Evolutionary conservation across 2,888 invertebrate species (phyloP).

Genomic region (Sinopyrophorus schimmeli): DNA sequence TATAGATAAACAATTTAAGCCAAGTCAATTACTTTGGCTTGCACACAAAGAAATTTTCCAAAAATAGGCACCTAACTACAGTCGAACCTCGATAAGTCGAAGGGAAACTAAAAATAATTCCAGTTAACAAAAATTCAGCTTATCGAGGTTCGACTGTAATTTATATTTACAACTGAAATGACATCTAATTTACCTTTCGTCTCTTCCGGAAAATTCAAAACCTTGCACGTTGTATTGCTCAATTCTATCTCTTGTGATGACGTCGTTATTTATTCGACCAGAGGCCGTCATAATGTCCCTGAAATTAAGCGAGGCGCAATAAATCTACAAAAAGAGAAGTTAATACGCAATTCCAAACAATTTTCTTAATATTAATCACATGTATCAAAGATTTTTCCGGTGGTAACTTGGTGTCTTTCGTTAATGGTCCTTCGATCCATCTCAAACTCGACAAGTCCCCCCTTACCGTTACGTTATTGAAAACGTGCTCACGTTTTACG

Average conservation of each 20-base stretch:
- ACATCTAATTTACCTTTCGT: conserved; percentile 36
- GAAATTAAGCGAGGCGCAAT: conserved; percentile 87
- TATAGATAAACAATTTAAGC: no score
- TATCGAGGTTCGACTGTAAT: not conserved
- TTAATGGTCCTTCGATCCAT: conserved; percentile 75
- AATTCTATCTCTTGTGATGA: conserved; percentile 66
- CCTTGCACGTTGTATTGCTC: conserved; percentile 61
- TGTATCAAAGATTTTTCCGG: conserved; percentile 33
- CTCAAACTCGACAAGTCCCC: conserved; percentile 85
- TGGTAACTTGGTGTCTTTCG: conserved; percentile 27
- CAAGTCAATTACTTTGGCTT: no score
- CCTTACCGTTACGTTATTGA: conserved; percentile 72
- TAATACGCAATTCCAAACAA: no score
- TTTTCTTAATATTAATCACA: conserved; percentile 23
- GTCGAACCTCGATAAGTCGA: no score
- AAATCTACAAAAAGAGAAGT: conserved; percentile 62
- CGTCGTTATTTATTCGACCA: conserved; percentile 82
- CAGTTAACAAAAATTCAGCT: no score
- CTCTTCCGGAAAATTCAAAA: conserved; percentile 61
- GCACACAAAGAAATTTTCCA: no score
- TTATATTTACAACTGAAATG: not conserved
- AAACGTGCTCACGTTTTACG: conserved; percentile 67
- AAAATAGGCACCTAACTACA: no score
- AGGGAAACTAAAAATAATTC: no score
- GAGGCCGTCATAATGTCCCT: conserved; percentile 92